These are phyloP conservation scores for Pterocles orientalis DNA, from an alignment of 2,113 vertebrate species.

Conservation along the genomic window DNA sequence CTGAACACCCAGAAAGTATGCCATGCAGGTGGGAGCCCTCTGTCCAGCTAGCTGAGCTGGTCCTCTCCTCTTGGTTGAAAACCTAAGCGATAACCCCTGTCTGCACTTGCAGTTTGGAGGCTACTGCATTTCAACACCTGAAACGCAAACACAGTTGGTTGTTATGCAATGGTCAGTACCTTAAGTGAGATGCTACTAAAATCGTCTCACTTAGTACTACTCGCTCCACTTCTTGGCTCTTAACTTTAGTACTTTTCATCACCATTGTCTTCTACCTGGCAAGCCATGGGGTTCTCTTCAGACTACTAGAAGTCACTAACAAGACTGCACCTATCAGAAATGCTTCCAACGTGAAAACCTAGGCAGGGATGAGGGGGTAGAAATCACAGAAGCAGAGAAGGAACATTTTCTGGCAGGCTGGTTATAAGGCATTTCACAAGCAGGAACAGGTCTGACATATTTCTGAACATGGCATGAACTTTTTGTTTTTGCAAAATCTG, in stretches of 20 bases:
- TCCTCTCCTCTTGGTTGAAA: background rate
- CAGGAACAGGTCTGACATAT: conserved; percentile 52
- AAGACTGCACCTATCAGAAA: background rate
- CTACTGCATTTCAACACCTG: background rate
- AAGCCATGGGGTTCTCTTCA: background rate
- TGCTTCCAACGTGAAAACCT: background rate
- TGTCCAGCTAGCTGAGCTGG: background rate
- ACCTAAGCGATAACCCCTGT: background rate
- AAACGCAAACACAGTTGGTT: background rate
- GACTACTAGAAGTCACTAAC: background rate
- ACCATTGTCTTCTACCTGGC: background rate
- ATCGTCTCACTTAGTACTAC: background rate
- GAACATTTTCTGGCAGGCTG: conserved; percentile 37
- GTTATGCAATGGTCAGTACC: background rate
- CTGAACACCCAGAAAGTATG: background rate
- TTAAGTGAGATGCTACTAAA: background rate
- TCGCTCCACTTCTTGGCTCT: background rate
- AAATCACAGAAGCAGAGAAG: background rate
- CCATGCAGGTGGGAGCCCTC: fast-evolving
- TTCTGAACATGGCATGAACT: conserved; percentile 55
- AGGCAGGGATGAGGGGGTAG: background rate
- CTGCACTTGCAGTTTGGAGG: background rate
- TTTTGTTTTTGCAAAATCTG: conserved; percentile 45
- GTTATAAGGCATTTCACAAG: conserved; percentile 39
- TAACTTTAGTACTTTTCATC: background rate